Evolutionary conservation across 2,888 invertebrate species (phyloP), one percentile per base, ranked within the genome.

Genomic region (Thera obeliscata): DNA sequence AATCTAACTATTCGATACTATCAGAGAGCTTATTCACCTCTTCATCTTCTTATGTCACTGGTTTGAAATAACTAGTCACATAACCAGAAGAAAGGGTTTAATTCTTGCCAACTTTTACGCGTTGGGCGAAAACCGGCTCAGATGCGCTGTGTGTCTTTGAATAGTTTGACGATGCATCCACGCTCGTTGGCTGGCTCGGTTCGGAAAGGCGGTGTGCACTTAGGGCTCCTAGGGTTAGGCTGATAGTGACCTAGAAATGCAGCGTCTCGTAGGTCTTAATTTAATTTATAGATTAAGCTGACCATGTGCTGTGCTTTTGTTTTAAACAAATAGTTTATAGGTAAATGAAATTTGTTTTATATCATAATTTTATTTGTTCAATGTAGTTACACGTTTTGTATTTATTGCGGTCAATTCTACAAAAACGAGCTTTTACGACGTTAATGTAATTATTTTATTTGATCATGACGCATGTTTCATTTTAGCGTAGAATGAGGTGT

Each of bases 231-330:
- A 89, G 88, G 77, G 76, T 82, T 90, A 91, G 88, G 87, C 84
- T 83, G 83, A 87, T 91, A 88, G 87, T 81, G 87, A 86, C 84
- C 82, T 84, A 84, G 82, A 81, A 81, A 69, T 57, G 80, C 89
- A 85, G 85, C 85, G 87, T 86, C 81, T 86, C 80, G 82, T 89
- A 91, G 91, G 85, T 88, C 85, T 80, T 89, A 86, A 90, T 88
- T 89, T 90, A 87, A 87, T 83, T 79, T 90, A 89, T 89, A 82
- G 84, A 82, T 81, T 93, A 93, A 93, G 93, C 92, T 90, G 92
- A 93, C 89, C 88, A 92, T 90, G 93, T 93, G 93, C 93, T 93
- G 93, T 93, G 93, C 91, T 93, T 93, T 91, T 89, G 91, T 93
- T 93, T 93, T 92, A 91, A 92, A 90, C 84, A 87, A 83, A 85